Base-by-base conservation (phyloP, 2,797 vertebrate genomes). In the Sebastes trivittatus region DNA sequence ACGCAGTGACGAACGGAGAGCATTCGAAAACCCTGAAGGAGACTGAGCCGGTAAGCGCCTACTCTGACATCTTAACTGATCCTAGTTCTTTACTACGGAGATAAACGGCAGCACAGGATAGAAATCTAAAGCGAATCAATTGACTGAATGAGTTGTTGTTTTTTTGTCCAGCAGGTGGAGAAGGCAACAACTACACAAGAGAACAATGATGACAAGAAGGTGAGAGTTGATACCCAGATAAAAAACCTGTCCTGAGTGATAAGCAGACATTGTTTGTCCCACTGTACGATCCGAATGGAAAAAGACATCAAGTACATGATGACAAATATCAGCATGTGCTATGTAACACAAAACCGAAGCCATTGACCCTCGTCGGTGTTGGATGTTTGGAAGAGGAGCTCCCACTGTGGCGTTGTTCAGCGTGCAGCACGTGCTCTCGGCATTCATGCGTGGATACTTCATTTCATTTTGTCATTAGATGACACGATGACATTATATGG, bases 1-100 rank as follows among this genome's bases (percentile, higher is more conserved):
- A 99, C 68, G 97, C 96, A 18, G 83, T 99, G 79, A 99, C 98
- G 5, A 97, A 97, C 75, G 98, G 98, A 81, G 96, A 97, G 56
- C 97, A 99, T 93, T 98, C 97, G 3, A 97, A 92, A 91, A 91
- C 92, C 38, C 95, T 99, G 59, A 96, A 95, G 86, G 96, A 96
- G 67, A 83, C 93, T 0, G 94, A 96, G 87, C 65, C 4, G 75
- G 97, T 98, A 95, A 96, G 96, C 5, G 22, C 23, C 55, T 25
- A 1, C 36, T 29, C 10, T 22, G 6, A 74, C 5, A 3, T 60
- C 30, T 4, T 2, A 14, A 65, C 23, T 46, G 11, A 63, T 58
- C 30, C n/a, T 14, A 4, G 16, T 4, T 34, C 23, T 34, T 79
- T 23, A 22, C 54, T 7, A 4, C 36, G 1, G 7, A 55, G 6